Conservation (phyloP, 35 echinoderm and acorn worm genomes). For the Hemicentrotus pulcherrimus region DNA sequence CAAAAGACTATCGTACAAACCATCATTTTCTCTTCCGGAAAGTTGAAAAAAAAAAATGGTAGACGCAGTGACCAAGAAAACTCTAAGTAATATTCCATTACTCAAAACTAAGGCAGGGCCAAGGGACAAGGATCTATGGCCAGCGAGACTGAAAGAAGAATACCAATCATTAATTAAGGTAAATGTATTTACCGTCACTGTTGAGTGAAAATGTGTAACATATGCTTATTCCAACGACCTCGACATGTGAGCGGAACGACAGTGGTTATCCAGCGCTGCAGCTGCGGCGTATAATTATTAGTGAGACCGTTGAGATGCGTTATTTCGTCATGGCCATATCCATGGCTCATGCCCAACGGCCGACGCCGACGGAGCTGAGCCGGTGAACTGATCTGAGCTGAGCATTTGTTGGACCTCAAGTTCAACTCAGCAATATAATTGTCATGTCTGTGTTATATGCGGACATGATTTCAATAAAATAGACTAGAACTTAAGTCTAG, state of each 20-base stretch:
- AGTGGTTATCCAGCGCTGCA: not conserved
- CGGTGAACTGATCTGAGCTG: no score
- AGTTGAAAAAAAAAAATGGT: constrained; percentile 67
- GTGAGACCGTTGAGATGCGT: not conserved
- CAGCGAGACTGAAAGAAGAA: constrained; percentile 94
- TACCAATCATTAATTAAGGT: constrained; percentile 94
- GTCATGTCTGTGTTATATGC: no score
- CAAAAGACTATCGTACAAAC: no score
- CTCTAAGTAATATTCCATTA: constrained; percentile 85
- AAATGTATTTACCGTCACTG: not conserved
- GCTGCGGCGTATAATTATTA: not conserved
- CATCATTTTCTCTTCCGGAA: no score
- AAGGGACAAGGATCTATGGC: constrained; percentile 93
- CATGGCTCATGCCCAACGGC: no score
- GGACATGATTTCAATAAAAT: no score
- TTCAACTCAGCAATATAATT: no score
- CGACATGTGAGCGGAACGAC: not conserved
- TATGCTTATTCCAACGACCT: not conserved
- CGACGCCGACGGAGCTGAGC: no score
- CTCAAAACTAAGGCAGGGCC: constrained; percentile 96
- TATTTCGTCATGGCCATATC: no score
- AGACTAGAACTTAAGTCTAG: no score
- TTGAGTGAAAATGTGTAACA: not conserved
- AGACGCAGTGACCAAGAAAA: constrained; percentile 87
- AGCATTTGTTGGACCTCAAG: no score